A percentile compares a stretch with the other conserved stretches of the same genome.
Evolutionary conservation across 2,113 vertebrate genomes (phyloP).

Genomic region (Hippocampus mohnikei): DNA sequence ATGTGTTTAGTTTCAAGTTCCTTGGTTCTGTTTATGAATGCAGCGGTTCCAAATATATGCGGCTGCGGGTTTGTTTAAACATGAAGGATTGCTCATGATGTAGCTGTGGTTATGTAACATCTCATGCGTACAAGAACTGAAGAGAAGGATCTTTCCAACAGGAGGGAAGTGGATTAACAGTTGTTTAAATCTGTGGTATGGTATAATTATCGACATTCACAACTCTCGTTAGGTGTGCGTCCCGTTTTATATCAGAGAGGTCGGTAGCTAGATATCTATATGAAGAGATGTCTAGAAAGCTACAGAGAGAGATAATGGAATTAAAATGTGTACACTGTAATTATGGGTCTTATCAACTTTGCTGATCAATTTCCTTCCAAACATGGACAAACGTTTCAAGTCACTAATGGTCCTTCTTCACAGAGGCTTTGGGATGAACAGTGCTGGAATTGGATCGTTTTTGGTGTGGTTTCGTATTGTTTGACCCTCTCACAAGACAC

Average conservation of each 20-base stretch:
- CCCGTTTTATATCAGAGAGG: background rate
- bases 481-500: background rate
- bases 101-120: slow-evolving; percentile 27
- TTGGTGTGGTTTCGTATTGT: background rate
- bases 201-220: background rate
- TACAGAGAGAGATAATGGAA: background rate
- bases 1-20: slow-evolving; percentile 17
- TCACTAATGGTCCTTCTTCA: background rate
- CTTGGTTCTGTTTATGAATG: slow-evolving; percentile 5
- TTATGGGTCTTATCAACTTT: slow-evolving; percentile 17
- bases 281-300: too few relatives aligned
- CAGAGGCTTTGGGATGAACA: slow-evolving; percentile 15
- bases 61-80: slow-evolving; percentile 2
- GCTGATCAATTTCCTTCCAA: slow-evolving; percentile 10
- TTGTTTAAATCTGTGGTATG: background rate
- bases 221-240: background rate
- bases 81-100: background rate
- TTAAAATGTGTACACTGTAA: background rate
- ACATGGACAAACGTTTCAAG: background rate
- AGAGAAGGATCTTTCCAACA: background rate
- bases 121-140: slow-evolving; percentile 8
- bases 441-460: background rate
- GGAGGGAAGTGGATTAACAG: slow-evolving; percentile 5
- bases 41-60: background rate
- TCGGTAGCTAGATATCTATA: too few relatives aligned